Evolutionary conservation across 2,888 invertebrate genomes (phyloP).

Genomic region (Yponomeuta plumbellus): DNA sequence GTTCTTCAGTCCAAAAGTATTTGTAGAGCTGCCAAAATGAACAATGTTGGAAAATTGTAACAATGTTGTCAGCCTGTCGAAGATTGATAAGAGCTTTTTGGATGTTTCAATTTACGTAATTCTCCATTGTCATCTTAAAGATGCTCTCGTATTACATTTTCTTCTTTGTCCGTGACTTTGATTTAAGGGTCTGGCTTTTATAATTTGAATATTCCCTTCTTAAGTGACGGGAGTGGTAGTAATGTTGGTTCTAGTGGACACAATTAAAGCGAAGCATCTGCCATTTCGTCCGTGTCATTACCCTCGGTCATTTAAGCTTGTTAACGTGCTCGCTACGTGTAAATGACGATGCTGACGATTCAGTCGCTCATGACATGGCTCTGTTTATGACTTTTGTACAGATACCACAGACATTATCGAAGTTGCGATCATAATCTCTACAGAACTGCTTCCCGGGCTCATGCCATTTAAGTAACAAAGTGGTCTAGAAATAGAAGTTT

Average conservation of each 20-base stretch:
- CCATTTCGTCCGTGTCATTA: conserved; percentile 54
- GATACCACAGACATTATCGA: conserved; percentile 33
- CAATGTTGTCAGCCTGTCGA: not conserved
- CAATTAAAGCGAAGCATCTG: conserved; percentile 67
- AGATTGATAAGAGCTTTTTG: not conserved
- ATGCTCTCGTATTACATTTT: not conserved
- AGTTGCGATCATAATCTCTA: conserved; percentile 26
- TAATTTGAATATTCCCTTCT: not conserved
- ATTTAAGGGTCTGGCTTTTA: not conserved
- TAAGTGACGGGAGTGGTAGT: not conserved
- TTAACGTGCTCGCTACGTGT: conserved; percentile 54
- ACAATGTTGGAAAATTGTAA: not conserved
- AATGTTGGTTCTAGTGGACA: conserved; percentile 27
- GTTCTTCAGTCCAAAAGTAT: not conserved
- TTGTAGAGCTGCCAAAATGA: not conserved
- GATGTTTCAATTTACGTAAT: not conserved
- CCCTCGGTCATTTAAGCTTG: conserved; percentile 66
- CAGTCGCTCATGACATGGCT: conserved; percentile 53
- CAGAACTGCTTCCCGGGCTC: conserved; percentile 8
- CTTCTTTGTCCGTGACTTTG: not conserved
- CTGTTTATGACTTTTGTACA: conserved; percentile 45
- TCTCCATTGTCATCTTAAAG: not conserved
- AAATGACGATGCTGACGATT: conserved; percentile 54
- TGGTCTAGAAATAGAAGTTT: conserved; percentile 3
- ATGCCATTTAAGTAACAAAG: conserved; percentile 3